Evolutionary conservation across 2,888 invertebrate species (phyloP).

Genomic region (Drosophila borealis): DNA sequence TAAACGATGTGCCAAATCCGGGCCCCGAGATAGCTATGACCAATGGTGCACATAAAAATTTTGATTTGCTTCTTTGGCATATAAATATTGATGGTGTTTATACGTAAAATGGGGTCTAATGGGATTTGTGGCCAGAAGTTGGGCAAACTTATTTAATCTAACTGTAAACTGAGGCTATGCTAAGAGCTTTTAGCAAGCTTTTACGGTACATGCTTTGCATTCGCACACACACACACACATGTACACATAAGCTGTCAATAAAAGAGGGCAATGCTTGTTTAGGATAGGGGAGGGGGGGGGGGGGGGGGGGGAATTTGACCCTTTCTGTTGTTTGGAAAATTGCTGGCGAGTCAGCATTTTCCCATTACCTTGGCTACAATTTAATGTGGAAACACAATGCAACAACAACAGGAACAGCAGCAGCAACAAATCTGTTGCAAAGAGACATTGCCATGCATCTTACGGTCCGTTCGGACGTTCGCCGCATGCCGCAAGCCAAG

Average conservation of each 20-base stretch:
- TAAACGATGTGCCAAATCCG: conserved; percentile 69
- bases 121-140: conserved; percentile 36
- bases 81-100: conserved; percentile 24
- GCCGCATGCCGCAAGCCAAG: conserved; percentile 70
- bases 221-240: background rate
- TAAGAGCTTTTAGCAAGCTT: conserved; percentile 17
- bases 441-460: conserved; percentile 60
- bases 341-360: conserved; percentile 53
- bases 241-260: conserved; percentile 21
- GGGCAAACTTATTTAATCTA: conserved; percentile 17
- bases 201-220: conserved; percentile 2
- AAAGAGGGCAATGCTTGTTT: background rate
- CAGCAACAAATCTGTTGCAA: conserved; percentile 41
- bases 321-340: conserved; percentile 42
- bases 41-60: conserved; percentile 53
- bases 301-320: conserved; percentile 31
- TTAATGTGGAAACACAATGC: conserved; percentile 21
- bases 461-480: conserved; percentile 30
- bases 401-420: conserved; percentile 10
- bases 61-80: conserved; percentile 44
- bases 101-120: too few species aligned
- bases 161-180: conserved; percentile 7
- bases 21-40: conserved; percentile 23
- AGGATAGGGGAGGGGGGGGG: background rate
- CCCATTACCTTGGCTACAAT: conserved; percentile 38